A percentile compares a stretch with the other conserved stretches of the same genome.
These are phyloP conservation scores for Pheosia tremula DNA, from an alignment of 2,888 invertebrate species.

Conservation along the genomic window DNA sequence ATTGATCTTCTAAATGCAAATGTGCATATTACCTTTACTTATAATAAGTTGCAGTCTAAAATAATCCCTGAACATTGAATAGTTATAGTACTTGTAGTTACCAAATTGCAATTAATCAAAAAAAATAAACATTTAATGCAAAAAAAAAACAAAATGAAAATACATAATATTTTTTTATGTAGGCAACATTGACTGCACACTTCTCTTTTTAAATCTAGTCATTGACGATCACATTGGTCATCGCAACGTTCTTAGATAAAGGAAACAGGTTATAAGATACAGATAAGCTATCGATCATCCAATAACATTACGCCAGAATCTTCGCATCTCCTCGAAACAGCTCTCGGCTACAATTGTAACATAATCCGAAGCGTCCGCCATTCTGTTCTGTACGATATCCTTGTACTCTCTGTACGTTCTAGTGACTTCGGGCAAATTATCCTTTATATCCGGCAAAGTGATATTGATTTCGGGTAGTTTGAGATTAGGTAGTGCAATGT, in stretches of 20 bases:
- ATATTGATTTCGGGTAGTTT: slow-evolving; percentile 62
- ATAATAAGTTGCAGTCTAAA: background rate
- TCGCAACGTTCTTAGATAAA: slow-evolving; percentile 11
- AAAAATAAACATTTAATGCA: too few relatives aligned
- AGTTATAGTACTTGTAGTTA: too few relatives aligned
- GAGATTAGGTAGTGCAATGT: slow-evolving; percentile 48
- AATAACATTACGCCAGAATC: slow-evolving; percentile 68
- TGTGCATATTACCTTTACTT: slow-evolving; percentile 1
- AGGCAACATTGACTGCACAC: too few relatives aligned
- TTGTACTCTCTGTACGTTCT: slow-evolving; percentile 74
- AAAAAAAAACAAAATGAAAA: too few relatives aligned
- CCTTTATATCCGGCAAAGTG: slow-evolving; percentile 61
- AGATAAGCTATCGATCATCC: slow-evolving; percentile 47
- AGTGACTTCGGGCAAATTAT: slow-evolving; percentile 66
- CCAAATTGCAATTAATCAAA: too few relatives aligned
- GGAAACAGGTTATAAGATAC: background rate
- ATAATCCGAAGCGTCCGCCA: slow-evolving; percentile 81
- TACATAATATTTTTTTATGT: too few relatives aligned
- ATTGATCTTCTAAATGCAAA: background rate
- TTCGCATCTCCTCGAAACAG: slow-evolving; percentile 74
- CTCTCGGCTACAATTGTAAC: slow-evolving; percentile 80
- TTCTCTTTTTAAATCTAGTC: too few relatives aligned
- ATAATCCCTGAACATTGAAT: background rate
- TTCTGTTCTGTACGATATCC: slow-evolving; percentile 75
- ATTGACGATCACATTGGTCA: background rate